phyloP scores from a whole-genome alignment of 1,140 invertebrate genomes.

The Diabrotica undecimpunctata region DNA sequence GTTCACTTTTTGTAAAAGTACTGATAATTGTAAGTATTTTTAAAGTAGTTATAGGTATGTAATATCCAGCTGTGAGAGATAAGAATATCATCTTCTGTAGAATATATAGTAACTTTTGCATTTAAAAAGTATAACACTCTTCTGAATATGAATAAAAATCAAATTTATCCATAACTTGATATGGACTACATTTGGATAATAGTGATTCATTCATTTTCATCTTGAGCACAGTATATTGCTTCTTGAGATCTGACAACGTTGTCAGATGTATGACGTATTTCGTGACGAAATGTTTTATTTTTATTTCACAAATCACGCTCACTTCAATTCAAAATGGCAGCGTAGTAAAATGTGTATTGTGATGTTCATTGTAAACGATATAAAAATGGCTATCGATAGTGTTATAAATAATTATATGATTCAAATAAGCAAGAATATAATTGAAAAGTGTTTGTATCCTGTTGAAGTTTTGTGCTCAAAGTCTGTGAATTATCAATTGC shows the following conservation, averaged over 20 bases:
- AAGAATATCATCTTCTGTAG: too few relatives aligned
- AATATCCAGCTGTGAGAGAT: too few relatives aligned
- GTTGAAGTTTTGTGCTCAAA: background rate
- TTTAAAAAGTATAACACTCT: too few relatives aligned
- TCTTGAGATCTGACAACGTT: background rate
- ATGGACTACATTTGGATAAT: too few relatives aligned
- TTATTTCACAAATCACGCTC: background rate
- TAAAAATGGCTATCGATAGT: slow-evolving; percentile 10
- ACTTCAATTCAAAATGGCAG: slow-evolving; percentile 27
- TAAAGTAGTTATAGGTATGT: too few relatives aligned
- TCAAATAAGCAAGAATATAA: slow-evolving; percentile 13
- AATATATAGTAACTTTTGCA: too few relatives aligned
- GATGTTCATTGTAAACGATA: slow-evolving; percentile 7
- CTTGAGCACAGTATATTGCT: too few relatives aligned
- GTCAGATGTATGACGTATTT: background rate
- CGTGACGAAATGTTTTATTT: background rate
- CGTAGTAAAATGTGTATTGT: slow-evolving; percentile 12
- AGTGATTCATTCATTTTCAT: too few relatives aligned
- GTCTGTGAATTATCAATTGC: background rate
- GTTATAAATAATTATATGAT: slow-evolving; percentile 11
- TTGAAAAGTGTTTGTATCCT: slow-evolving; percentile 6
- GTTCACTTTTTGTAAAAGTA: too few relatives aligned
- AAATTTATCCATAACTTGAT: too few relatives aligned
- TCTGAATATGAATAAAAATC: too few relatives aligned
- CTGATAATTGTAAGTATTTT: too few relatives aligned